Evolutionary conservation across 2,113 vertebrate genomes (phyloP).

Genomic region (Jacana jacana): DNA sequence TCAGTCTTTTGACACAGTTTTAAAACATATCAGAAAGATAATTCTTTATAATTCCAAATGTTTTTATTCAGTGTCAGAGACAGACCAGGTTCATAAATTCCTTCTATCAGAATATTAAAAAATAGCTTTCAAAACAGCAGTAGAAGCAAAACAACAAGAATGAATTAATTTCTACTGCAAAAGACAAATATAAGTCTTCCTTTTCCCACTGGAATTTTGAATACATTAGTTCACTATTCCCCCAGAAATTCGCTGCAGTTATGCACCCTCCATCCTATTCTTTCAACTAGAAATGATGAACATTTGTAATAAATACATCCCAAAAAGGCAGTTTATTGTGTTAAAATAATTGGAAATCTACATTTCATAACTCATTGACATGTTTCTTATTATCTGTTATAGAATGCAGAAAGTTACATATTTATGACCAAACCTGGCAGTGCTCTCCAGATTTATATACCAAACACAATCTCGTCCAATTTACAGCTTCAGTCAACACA

Average conservation of each 20-base stretch:
- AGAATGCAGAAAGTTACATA: constrained; percentile 2
- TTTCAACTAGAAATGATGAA: background rate
- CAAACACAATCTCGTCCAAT: constrained; percentile 31
- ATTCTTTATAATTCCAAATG: background rate
- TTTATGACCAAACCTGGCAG: background rate
- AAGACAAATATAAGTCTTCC: background rate
- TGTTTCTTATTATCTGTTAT: constrained; percentile 16
- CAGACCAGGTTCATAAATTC: background rate
- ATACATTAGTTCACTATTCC: background rate
- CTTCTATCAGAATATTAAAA: background rate
- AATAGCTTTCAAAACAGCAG: background rate
- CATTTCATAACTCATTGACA: background rate
- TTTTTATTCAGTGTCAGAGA: background rate
- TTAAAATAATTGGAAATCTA: constrained; percentile 8
- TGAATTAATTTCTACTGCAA: background rate
- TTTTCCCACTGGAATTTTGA: background rate
- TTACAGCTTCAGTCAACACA: constrained; percentile 34
- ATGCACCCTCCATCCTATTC: background rate
- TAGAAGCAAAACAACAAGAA: background rate
- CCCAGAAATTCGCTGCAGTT: background rate
- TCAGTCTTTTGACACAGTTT: background rate
- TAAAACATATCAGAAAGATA: background rate
- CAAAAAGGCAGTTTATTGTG: background rate
- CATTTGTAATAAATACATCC: background rate
- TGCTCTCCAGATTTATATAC: background rate